These are phyloP conservation scores for Eciton burchellii DNA, from an alignment of 1,140 invertebrate genomes.

Conservation along the genomic window DNA sequence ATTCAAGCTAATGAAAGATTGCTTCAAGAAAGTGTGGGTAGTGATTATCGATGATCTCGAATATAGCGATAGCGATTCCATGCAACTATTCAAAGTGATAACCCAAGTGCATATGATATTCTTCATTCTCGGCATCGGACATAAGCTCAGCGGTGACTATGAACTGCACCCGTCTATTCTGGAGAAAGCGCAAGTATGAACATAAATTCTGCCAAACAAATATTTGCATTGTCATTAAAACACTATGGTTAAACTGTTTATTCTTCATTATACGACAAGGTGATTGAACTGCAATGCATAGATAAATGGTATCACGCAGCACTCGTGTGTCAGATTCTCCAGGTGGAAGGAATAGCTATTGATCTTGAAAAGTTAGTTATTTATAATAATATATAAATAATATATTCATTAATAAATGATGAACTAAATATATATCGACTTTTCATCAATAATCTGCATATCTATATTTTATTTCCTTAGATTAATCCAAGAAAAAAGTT, in stretches of 20 bases:
- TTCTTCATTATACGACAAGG: constrained; percentile 55
- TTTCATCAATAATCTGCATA: neutral
- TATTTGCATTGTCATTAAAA: too few relatives aligned
- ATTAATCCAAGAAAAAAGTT: constrained; percentile 86
- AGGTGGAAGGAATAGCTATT: constrained; percentile 87
- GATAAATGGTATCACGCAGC: constrained; percentile 87
- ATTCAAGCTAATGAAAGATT: constrained; percentile 71
- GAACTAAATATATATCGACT: neutral
- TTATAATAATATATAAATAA: constrained; percentile 12
- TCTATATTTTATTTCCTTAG: constrained; percentile 72
- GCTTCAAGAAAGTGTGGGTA: constrained; percentile 84
- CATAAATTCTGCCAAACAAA: neutral
- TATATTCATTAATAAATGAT: neutral
- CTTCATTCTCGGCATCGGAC: constrained; percentile 78
- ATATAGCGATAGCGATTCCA: constrained; percentile 86
- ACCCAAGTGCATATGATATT: constrained; percentile 75
- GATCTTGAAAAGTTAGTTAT: constrained; percentile 87
- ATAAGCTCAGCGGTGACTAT: constrained; percentile 69
- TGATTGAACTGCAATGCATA: constrained; percentile 79
- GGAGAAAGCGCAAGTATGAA: constrained; percentile 73
- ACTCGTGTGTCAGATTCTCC: constrained; percentile 88
- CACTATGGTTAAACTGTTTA: neutral
- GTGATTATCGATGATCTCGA: constrained; percentile 86
- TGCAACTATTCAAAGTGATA: constrained; percentile 83
- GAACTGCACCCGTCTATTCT: constrained; percentile 67